These are phyloP conservation scores for Rhagophthalmus giganteus DNA, from an alignment of 2,888 invertebrate species.

Conservation along the genomic window DNA sequence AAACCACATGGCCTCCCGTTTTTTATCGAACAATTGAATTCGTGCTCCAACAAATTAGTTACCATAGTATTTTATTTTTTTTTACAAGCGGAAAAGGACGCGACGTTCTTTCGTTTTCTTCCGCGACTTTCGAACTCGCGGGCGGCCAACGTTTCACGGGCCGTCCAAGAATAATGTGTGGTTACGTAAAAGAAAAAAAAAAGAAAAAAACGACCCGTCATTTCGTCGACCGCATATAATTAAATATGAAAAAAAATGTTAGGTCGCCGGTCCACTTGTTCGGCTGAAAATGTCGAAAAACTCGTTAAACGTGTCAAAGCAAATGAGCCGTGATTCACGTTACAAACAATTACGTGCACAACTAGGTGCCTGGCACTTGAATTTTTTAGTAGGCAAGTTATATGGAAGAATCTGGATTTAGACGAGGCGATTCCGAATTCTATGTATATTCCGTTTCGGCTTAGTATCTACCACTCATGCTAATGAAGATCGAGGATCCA, in stretches of 20 bases:
- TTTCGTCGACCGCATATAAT: neutral
- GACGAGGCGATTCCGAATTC: constrained; percentile 22
- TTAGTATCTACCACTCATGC: constrained; percentile 27
- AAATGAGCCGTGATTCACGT: constrained; percentile 2
- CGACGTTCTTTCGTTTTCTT: too few species aligned
- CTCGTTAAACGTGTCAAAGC: neutral
- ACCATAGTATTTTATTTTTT: too few species aligned
- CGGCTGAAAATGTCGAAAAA: neutral
- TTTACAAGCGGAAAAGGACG: too few species aligned
- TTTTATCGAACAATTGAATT: too few species aligned
- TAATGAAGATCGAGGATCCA: constrained; percentile 28
- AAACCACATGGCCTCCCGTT: too few species aligned
- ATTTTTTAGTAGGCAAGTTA: constrained; percentile 20
- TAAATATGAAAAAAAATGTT: neutral
- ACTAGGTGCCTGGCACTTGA: constrained; percentile 7
- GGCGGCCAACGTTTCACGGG: too few species aligned
- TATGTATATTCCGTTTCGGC: constrained; percentile 27
- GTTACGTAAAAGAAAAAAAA: too few species aligned
- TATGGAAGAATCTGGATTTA: constrained; percentile 2
- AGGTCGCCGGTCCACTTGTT: too few species aligned
- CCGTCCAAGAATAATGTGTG: too few species aligned
- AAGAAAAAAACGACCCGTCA: neutral
- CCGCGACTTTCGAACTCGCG: too few species aligned
- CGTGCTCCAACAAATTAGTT: too few species aligned
- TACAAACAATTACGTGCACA: constrained; percentile 5